Base-by-base conservation (phyloP, 2,888 invertebrate species). In the Eilema griseolum region DNA sequence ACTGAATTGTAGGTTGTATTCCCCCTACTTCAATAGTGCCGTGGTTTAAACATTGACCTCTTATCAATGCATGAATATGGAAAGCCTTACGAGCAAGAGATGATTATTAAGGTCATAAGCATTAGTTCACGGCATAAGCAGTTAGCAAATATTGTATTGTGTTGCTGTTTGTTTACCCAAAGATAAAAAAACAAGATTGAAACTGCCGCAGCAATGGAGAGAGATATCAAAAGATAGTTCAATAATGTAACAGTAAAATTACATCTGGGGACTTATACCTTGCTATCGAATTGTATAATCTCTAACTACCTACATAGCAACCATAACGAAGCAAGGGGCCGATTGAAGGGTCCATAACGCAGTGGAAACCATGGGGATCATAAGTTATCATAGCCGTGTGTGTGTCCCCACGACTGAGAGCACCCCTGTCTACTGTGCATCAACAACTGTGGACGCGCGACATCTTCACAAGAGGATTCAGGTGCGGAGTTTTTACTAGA, bases 361-460 rank as follows among this genome's bases (percentile, higher is more conserved):
- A 5, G 28, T 59, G 41, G 64, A 26, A 24, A 64, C 31, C n/a
- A n/a, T 20, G 41, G 23, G 37, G 62, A 37, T 41, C 31, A 61
- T 61, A 33, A 61, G 31, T 61, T 61, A 31, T 61, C 61, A 61
- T 61, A 31, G 20, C 60, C 31, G 16, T n/a, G n/a, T 41, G 31
- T 10, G 16, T 52, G n/a, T 52, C 52, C n/a, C 52, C 52, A 52
- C n/a, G 0, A 12, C 24, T 12, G 24, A n/a, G 57, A 59, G 57
- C 57, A 59, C 57, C 57, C 57, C 57, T 26, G 20, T 52, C n/a
- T n/a, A n/a, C 1, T 8, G 20, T 10, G 52, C 20, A 41, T 41
- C 52, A n/a, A 52, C 20, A 52, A 20, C 52, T 52, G 20, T 52
- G 52, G 20, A n/a, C 52, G n/a, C n/a, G 10, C 52, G 52, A n/a